phyloP scores from a whole-genome alignment of 2,888 invertebrate species.

The Tiphia femorata region DNA sequence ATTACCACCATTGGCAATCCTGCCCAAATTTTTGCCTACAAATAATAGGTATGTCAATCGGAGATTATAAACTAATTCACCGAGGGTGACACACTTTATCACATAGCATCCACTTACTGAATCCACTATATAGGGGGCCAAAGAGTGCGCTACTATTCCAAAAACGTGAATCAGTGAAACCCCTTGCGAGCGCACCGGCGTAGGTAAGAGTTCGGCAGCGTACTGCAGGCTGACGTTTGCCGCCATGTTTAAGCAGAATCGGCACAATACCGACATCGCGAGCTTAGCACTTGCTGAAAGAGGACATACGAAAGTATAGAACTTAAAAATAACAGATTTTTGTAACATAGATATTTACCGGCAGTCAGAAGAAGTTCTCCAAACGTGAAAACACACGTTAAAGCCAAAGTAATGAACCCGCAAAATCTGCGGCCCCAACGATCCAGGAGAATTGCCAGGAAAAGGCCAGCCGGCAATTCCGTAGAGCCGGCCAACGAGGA shows the following conservation, averaged over 20 bases:
- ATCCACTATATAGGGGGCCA: conserved; percentile 88
- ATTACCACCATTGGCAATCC: conserved; percentile 81
- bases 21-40: conserved; percentile 56
- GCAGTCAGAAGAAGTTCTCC: too few relatives aligned
- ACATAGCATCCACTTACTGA: conserved; percentile 72
- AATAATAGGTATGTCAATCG: too few relatives aligned
- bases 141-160: conserved; percentile 87
- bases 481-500: conserved; percentile 87
- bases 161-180: conserved; percentile 89
- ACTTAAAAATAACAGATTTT: too few relatives aligned
- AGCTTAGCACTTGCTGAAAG: conserved; percentile 72
- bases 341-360: too few relatives aligned
- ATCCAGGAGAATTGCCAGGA: conserved; percentile 81
- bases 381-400: conserved; percentile 83
- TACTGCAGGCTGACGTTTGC: conserved; percentile 93
- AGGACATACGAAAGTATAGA: too few relatives aligned
- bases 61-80: too few relatives aligned
- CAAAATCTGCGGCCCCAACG: conserved; percentile 88
- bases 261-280: conserved; percentile 83
- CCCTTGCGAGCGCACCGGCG: conserved; percentile 89
- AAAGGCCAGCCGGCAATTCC: conserved; percentile 86
- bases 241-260: conserved; percentile 89
- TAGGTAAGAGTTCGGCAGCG: conserved; percentile 89
- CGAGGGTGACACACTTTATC: too few relatives aligned
- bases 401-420: conserved; percentile 83